Conservation (phyloP, 2,888 invertebrate species). For the Anthoptus insignis region DNA sequence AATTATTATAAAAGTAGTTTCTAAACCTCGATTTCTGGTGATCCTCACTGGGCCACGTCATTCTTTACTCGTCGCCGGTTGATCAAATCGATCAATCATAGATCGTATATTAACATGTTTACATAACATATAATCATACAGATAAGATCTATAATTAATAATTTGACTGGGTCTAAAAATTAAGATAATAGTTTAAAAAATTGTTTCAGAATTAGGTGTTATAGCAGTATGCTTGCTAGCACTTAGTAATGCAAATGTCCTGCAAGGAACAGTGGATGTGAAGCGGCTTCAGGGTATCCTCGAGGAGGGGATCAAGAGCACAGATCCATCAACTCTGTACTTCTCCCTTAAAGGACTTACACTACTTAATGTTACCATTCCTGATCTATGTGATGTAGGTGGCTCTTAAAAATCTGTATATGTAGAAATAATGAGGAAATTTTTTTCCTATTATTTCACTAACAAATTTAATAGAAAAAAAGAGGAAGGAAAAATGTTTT, state of each 20-base stretch:
- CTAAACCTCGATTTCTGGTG: not conserved
- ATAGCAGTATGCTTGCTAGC: conserved; percentile 62
- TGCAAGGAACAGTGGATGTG: conserved; percentile 76
- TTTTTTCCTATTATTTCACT: too few species aligned
- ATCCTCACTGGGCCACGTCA: conserved; percentile 67
- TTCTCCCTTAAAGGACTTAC: conserved; percentile 92
- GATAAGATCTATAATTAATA: too few species aligned
- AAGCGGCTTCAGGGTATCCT: conserved; percentile 73
- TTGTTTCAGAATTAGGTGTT: conserved; percentile 62
- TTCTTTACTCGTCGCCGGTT: conserved; percentile 31
- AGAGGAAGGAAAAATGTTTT: too few species aligned
- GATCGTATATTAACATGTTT: too few species aligned
- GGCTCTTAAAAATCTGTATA: not conserved
- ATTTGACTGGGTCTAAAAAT: too few species aligned
- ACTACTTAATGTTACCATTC: conserved; percentile 88
- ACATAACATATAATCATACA: too few species aligned
- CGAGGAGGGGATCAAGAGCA: conserved; percentile 80
- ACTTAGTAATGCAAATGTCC: conserved; percentile 60
- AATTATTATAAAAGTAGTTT: not conserved
- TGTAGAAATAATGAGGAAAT: too few species aligned
- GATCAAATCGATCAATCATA: not conserved
- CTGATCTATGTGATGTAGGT: conserved; percentile 88
- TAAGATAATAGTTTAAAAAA: not conserved
- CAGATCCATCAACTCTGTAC: conserved; percentile 90
- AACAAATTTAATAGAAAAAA: too few species aligned